A percentile compares a stretch with the other conserved stretches of the same genome.
Evolutionary conservation across 2,113 vertebrate species (phyloP).

Genomic region (Amazona guildingii): DNA sequence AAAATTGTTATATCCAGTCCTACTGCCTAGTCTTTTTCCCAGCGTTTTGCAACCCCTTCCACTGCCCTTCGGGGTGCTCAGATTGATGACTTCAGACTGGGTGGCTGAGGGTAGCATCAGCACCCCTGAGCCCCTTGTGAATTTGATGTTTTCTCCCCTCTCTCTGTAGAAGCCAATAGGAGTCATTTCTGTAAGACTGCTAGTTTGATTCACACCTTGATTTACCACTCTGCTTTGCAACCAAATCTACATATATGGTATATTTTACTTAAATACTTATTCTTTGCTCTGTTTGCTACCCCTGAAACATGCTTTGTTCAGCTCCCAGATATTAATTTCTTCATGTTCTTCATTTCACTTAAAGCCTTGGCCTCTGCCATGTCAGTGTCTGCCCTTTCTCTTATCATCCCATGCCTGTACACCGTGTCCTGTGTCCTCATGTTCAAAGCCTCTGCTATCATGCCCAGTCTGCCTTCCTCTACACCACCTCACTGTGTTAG

Average conservation of each 20-base stretch:
- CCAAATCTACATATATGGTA: fast-evolving
- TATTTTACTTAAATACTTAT: background rate
- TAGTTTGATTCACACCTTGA: background rate
- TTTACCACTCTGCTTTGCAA: background rate
- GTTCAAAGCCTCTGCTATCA: background rate
- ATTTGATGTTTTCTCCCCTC: background rate
- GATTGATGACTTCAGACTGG: background rate
- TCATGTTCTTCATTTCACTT: background rate
- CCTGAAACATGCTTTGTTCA: background rate
- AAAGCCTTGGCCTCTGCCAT: background rate
- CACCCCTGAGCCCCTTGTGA: background rate
- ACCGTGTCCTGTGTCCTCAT: fast-evolving
- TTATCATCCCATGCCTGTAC: background rate
- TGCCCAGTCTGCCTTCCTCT: background rate
- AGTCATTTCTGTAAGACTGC: background rate
- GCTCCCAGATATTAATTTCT: background rate
- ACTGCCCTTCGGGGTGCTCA: background rate
- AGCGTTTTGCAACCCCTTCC: background rate
- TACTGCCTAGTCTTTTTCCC: background rate
- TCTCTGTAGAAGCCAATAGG: background rate
- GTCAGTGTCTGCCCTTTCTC: background rate
- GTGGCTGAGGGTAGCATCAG: background rate
- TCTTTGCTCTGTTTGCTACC: background rate
- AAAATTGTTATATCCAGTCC: background rate
- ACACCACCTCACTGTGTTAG: background rate